phyloP scores from a whole-genome alignment of 2,113 vertebrate genomes.

The Jacana jacana region DNA sequence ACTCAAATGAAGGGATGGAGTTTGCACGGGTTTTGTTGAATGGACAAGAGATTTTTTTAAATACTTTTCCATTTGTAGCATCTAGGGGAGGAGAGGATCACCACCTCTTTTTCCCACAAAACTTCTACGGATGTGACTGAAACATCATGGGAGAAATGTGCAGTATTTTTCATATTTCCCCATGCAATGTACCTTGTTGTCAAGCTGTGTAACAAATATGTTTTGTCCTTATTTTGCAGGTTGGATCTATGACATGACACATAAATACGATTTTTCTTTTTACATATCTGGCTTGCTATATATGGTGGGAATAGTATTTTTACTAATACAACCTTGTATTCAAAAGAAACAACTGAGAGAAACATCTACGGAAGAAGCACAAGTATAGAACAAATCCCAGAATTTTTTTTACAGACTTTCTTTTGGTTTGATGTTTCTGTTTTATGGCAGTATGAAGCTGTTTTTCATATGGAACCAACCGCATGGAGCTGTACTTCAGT shows the following conservation, averaged over 20 bases:
- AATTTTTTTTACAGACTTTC: background rate
- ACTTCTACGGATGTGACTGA: background rate
- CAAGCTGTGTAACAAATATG: background rate
- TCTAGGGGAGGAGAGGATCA: background rate
- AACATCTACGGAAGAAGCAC: conserved; percentile 52
- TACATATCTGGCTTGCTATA: conserved; percentile 82
- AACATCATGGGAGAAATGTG: background rate
- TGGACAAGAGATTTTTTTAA: background rate
- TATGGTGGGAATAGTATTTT: conserved; percentile 77
- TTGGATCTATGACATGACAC: conserved; percentile 83
- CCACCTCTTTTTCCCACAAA: background rate
- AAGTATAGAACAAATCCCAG: conserved; percentile 34
- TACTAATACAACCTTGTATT: conserved; percentile 77
- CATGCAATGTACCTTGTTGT: background rate
- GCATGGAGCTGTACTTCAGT: background rate
- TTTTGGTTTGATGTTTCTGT: background rate
- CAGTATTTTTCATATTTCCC: background rate
- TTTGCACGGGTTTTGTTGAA: background rate
- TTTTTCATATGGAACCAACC: background rate
- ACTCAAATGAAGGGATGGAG: background rate
- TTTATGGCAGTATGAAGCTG: background rate
- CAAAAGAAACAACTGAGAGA: conserved; percentile 65
- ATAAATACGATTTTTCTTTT: conserved; percentile 83
- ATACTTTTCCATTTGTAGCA: background rate
- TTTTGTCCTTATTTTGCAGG: conserved; percentile 73